Base-by-base conservation (phyloP, 2,797 vertebrate species). In the Poeciliopsis infans region DNA sequence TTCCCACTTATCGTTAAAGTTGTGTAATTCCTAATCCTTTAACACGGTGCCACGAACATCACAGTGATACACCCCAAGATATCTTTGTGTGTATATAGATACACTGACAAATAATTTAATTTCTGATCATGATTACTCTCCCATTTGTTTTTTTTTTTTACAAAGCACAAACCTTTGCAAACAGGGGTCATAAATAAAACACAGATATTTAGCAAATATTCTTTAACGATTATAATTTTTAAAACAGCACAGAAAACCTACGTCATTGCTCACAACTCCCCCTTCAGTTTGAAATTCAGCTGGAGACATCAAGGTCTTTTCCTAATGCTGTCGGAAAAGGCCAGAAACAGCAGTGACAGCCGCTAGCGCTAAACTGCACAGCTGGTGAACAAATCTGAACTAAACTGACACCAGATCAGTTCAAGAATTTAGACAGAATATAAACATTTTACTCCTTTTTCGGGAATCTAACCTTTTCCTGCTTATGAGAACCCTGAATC, bases 371-470 rank as follows among this genome's bases (percentile, higher is more conserved):
- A 18, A 20, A 20, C 31, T 33, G 20, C 31, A 41, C 33, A 23
- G 20, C 36, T 68, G 33, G 25, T 45, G 68, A 43, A 28, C 5
- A 45, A 70, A 70, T 70, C 68, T 46, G 25, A 70, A 28, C 23
- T 70, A n/a, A n/a, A 45, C n/a, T 16, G 43, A 70, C 68, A 70
- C 41, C 25, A 47, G 39, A 46, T 47, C 59, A 23, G 16, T 33
- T 70, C 66, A 57, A 31, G 15, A 43, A 43, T 45, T 12, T 70
- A 23, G 39, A 68, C 7, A 23, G 39, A 70, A 11, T 28, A 12
- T 69, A 68, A 53, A 77, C 33, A 69, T 69, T 18, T 28, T 77
- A 11, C 11, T 77, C 31, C 33, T n/a, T 36, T 51, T 66, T 49
- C 20, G 2, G 33, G 15, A 69, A 68, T 41, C 25, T 43, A 43